Evolutionary conservation across 2,797 vertebrate genomes (phyloP).

Genomic region (Falco rusticolus): DNA sequence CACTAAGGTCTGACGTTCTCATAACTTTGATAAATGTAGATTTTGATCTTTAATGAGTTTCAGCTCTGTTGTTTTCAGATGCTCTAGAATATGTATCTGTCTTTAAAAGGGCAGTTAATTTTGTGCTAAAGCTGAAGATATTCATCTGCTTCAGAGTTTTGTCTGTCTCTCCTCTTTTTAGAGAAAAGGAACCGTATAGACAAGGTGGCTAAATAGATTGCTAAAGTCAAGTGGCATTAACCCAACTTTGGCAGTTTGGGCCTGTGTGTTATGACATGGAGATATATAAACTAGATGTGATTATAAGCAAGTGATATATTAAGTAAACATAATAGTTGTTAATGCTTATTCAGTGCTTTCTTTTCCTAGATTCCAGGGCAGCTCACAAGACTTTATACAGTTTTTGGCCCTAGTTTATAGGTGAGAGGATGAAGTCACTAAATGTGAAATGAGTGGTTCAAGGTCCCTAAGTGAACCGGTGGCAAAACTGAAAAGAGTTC

Average conservation of each 20-base stretch:
- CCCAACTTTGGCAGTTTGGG: neutral
- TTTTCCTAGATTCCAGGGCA: neutral
- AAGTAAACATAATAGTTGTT: neutral
- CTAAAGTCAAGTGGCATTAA: neutral
- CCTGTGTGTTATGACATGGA: neutral
- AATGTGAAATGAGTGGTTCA: neutral
- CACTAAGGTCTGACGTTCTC: neutral
- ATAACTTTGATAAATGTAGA: neutral
- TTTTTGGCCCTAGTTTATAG: neutral
- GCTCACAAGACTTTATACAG: neutral
- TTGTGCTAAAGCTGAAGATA: neutral
- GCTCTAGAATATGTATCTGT: neutral
- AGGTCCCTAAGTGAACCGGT: neutral
- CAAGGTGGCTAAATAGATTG: neutral
- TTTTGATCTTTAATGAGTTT: neutral
- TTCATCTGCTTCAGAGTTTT: neutral
- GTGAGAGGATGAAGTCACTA: neutral
- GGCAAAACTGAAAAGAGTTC: neutral
- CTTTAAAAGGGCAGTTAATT: neutral
- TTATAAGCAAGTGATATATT: neutral
- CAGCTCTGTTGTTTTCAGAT: neutral
- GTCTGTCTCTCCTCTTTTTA: neutral
- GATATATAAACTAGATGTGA: neutral
- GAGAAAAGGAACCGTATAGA: neutral
- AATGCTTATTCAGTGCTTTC: neutral